Conservation (phyloP, 2,888 invertebrate genomes). For the Acronicta psi region DNA sequence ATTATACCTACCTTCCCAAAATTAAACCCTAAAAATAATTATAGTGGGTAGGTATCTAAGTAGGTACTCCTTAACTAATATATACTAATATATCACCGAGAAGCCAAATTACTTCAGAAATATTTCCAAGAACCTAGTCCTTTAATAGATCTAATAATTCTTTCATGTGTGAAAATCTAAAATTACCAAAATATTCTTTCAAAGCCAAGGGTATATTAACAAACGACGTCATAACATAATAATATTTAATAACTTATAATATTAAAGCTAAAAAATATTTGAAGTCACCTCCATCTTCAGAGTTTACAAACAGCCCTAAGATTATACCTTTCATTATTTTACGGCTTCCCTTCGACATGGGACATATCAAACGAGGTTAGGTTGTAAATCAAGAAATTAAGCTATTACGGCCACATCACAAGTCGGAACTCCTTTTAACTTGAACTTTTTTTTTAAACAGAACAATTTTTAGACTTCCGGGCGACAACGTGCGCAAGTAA, state of each 20-base stretch:
- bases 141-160: not conserved
- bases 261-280: slow-evolving; percentile 34
- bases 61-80: too few species aligned
- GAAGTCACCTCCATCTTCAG: slow-evolving; percentile 38
- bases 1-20: too few species aligned
- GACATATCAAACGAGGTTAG: slow-evolving; percentile 60
- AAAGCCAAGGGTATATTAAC: slow-evolving; percentile 12
- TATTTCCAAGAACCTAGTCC: not conserved
- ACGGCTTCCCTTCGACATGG: slow-evolving; percentile 60
- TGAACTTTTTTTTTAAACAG: slow-evolving; percentile 63
- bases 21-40: too few species aligned
- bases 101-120: not conserved
- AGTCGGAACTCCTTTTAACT: slow-evolving; percentile 59
- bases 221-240: slow-evolving; percentile 16
- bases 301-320: slow-evolving; percentile 39
- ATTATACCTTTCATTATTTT: slow-evolving; percentile 56
- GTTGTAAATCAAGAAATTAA: slow-evolving; percentile 76
- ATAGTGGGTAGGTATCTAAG: too few species aligned
- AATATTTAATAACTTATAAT: slow-evolving; percentile 16
- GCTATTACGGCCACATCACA: slow-evolving; percentile 68
- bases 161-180: not conserved
- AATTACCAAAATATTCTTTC: not conserved
- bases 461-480: slow-evolving; percentile 72
- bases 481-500: slow-evolving; percentile 54
- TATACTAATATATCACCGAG: too few species aligned